Evolutionary conservation across 1,140 invertebrate species (phyloP).

Genomic region (Pectinophora gossypiella): DNA sequence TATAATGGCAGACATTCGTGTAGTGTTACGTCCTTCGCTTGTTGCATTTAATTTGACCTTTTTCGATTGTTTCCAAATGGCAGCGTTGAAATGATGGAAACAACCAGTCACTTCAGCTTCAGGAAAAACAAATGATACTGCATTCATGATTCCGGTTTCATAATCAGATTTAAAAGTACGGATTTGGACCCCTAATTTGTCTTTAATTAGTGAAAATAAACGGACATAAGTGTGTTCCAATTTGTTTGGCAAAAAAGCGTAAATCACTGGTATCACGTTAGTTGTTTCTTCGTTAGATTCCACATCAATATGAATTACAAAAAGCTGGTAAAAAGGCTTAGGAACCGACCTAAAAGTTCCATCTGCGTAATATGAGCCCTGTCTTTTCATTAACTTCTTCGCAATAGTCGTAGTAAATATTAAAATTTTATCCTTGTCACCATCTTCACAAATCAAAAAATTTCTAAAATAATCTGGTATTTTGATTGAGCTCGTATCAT

Average conservation of each 20-base stretch:
- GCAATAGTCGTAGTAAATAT: background rate
- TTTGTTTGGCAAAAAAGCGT: background rate
- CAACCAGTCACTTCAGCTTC: conserved; percentile 6
- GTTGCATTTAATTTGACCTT: background rate
- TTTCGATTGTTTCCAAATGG: conserved; percentile 12
- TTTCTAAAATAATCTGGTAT: background rate
- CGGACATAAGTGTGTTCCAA: background rate
- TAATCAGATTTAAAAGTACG: background rate
- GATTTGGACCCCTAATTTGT: background rate
- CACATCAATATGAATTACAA: background rate
- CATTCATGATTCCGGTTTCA: background rate
- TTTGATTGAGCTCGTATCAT: no score
- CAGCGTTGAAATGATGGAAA: conserved; percentile 15
- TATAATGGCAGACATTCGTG: background rate
- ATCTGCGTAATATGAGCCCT: background rate
- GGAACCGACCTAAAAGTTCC: background rate
- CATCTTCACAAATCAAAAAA: background rate
- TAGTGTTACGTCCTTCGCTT: background rate
- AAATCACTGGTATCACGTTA: background rate
- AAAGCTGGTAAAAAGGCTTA: background rate
- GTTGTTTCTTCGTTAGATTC: background rate
- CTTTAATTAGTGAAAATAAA: background rate
- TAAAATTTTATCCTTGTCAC: background rate
- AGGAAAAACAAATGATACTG: background rate
- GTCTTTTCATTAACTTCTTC: background rate